These are phyloP conservation scores for Centrocercus urophasianus DNA, from an alignment of 2,113 vertebrate genomes.

Conservation along the genomic window DNA sequence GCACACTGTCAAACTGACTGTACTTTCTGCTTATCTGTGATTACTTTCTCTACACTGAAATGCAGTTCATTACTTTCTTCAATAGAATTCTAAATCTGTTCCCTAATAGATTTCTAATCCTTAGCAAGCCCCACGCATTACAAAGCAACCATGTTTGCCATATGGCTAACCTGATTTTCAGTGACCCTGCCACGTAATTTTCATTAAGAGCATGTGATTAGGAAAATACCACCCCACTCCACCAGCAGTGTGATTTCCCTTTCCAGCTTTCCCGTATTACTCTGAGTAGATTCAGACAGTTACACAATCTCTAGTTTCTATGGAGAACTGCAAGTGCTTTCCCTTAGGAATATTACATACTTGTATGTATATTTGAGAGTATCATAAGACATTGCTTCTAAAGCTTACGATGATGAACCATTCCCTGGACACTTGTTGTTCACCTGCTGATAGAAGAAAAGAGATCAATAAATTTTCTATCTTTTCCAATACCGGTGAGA, in stretches of 20 bases:
- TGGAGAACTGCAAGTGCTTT: neutral
- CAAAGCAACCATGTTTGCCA: slow-evolving; percentile 14
- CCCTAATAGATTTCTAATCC: slow-evolving; percentile 71
- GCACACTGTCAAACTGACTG: slow-evolving; percentile 41
- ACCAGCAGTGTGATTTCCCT: neutral
- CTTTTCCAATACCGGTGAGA: neutral
- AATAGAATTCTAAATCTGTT: slow-evolving; percentile 64
- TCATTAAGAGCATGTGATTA: slow-evolving; percentile 46
- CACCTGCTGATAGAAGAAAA: neutral
- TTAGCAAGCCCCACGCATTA: slow-evolving; percentile 23
- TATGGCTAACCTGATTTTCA: slow-evolving; percentile 64
- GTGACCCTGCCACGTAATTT: slow-evolving; percentile 45
- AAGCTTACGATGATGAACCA: neutral
- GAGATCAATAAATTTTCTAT: neutral
- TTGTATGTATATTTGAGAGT: neutral
- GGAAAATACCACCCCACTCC: slow-evolving; percentile 35
- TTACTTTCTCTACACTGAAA: slow-evolving; percentile 64
- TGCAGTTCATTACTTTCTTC: slow-evolving; percentile 71
- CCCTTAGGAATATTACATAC: neutral
- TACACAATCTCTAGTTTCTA: neutral
- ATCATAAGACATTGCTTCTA: neutral
- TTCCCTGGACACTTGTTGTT: neutral
- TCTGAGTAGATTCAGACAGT: neutral
- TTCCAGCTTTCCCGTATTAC: neutral
- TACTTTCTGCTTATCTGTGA: slow-evolving; percentile 68